Base-by-base conservation (phyloP, 2,888 invertebrate genomes). In the Cantharis lateralis region DNA sequence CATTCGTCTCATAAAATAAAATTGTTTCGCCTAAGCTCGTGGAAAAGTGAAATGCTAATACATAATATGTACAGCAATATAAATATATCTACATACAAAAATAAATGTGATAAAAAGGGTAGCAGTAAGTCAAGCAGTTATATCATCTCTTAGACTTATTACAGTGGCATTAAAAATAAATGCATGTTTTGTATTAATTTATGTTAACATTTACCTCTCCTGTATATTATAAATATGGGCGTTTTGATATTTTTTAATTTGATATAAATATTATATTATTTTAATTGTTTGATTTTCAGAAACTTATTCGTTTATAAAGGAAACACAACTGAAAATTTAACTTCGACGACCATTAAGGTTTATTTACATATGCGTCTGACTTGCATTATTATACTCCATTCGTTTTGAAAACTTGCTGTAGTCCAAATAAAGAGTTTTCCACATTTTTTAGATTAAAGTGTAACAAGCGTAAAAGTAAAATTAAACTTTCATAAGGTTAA, bases 1-100 rank as follows among this genome's bases (percentile, higher is more conserved):
- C 68, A 68, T 72, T 66, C 18, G 66, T 72, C 61, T 72, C 24
- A 11, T 61, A 72, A 72, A 72, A 72, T 72, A 48, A 64, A 66
- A n/a, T 66, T 68, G 48, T 48, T 72, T 32, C 15, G 13, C 20
- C n/a, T 20, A 66, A 18, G 64, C 20, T 66, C 20, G 64, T 20
- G n/a, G 64, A 66, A 24, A 66, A 66, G 64, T 66, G 20, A 66
- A 13, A 66, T 13, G 0, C 7, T 66, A 66, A 66, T 66, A 66
- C n/a, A n/a, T n/a, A 66, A 20, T 66, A 66, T 66, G n/a, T 24
- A 20, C 64, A 20, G 20, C 3, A 1, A n/a, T 24, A 13, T 66
- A 66, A 20, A 24, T 66, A 13, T 20, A n/a, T 9, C 13, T 13
- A 66, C 64, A n/a, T n/a, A 5, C 13, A 13, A 32, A 66, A 66